A percentile compares a stretch with the other conserved stretches of the same genome.
Evolutionary conservation across 2,113 vertebrate genomes (phyloP).

Genomic region (Sorex araneus): DNA sequence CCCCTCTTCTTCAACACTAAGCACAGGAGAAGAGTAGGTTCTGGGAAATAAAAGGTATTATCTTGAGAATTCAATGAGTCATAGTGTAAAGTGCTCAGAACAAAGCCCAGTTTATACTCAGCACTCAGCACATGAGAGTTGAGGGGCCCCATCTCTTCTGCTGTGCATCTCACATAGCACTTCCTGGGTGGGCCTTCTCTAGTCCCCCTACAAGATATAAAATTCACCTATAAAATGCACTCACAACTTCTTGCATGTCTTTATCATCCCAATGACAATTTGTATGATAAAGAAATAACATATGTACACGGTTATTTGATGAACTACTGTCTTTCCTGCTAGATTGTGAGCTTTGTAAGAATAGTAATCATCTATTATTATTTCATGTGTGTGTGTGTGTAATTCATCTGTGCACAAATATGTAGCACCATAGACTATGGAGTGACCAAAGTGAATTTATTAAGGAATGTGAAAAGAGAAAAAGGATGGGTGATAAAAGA

Average conservation of each 20-base stretch:
- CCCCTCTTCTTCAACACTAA: background rate
- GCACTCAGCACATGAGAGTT: background rate
- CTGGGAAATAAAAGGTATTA: background rate
- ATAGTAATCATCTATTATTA: background rate
- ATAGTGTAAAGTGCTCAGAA: background rate
- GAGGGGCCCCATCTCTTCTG: background rate
- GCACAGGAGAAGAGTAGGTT: too few species aligned
- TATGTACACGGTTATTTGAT: background rate
- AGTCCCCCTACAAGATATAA: background rate
- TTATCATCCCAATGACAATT: background rate
- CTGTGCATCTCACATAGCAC: background rate
- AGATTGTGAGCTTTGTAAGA: background rate
- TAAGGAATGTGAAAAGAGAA: background rate
- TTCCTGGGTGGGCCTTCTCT: background rate
- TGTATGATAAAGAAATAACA: background rate
- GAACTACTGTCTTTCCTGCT: conserved; percentile 9
- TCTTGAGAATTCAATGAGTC: background rate
- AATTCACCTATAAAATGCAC: background rate
- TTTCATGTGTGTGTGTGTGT: background rate
- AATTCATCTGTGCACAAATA: too few species aligned
- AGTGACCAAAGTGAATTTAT: background rate
- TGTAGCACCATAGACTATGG: background rate
- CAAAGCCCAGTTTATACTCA: background rate
- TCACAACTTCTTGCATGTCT: background rate
- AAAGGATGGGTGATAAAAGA: background rate